Evolutionary conservation across 2,113 vertebrate species (phyloP).

Genomic region (Phycodurus eques): DNA sequence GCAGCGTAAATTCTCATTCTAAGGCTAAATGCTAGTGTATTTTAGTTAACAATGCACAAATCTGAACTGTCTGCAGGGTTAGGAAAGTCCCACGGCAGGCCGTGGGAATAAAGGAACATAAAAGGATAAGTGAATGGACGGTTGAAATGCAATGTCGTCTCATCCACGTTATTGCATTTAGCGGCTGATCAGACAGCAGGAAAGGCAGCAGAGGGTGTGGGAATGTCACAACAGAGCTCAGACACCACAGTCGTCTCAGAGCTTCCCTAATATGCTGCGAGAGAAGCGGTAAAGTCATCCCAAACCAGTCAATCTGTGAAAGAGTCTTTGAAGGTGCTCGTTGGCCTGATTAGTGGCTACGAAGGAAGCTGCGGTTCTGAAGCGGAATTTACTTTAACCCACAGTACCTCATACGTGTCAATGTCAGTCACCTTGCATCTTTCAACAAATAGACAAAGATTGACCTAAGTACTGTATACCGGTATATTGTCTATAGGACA

Average conservation of each 20-base stretch:
- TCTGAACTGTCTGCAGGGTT: conserved; percentile 16
- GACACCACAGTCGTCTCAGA: not conserved
- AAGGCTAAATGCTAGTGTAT: not conserved
- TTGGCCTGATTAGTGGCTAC: not conserved
- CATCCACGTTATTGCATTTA: conserved; percentile 65
- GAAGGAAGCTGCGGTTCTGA: not conserved
- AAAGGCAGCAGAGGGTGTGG: conserved; percentile 61
- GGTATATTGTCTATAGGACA: no score
- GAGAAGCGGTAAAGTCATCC: conserved; percentile 3
- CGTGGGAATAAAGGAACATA: conserved; percentile 58
- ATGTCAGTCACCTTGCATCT: not conserved
- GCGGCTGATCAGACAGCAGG: conserved; percentile 63
- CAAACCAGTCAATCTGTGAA: not conserved
- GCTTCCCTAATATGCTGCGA: not conserved
- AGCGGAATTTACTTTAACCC: not conserved
- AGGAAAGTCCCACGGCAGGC: conserved; percentile 50
- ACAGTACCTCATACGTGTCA: not conserved
- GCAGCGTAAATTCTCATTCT: not conserved
- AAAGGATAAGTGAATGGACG: conserved; percentile 63
- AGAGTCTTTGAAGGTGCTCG: not conserved
- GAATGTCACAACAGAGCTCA: conserved; percentile 35
- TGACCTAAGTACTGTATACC: not conserved
- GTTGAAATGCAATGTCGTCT: conserved; percentile 52
- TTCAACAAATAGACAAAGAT: not conserved
- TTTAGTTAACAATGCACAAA: conserved; percentile 11